phyloP scores from a whole-genome alignment of 2,797 vertebrate species.

The Erpetoichthys calabaricus region DNA sequence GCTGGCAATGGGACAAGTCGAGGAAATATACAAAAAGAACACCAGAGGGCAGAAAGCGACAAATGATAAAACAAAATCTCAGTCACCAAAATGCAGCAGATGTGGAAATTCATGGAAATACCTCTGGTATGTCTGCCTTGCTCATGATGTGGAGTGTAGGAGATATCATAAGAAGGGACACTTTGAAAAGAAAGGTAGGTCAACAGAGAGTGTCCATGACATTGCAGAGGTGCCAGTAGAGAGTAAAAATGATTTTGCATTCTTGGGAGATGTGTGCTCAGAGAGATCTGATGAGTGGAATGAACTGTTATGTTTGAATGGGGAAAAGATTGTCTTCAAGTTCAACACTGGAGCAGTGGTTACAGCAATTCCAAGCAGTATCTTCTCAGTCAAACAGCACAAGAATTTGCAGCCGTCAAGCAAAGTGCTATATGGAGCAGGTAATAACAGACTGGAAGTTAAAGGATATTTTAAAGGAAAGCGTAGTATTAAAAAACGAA shows the following conservation, averaged over 20 bases:
- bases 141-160: conserved; percentile 13
- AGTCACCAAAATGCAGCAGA: conserved; percentile 6
- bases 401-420: background rate
- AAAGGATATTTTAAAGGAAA: conserved; percentile 4
- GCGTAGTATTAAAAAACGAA: background rate
- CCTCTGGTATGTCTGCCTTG: conserved; percentile 14
- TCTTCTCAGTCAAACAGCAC: background rate
- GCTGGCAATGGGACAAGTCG: background rate
- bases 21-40: conserved; percentile 5
- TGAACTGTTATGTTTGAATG: conserved; percentile 7
- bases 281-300: background rate
- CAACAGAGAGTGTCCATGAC: conserved; percentile 2
- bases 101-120: conserved; percentile 6
- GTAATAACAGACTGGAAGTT: conserved; percentile 9
- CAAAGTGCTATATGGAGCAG: conserved; percentile 10
- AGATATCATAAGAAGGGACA: conserved; percentile 14
- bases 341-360: conserved; percentile 15
- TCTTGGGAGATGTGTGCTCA: conserved; percentile 8
- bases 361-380: conserved; percentile 8
- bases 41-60: background rate
- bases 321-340: conserved; percentile 14
- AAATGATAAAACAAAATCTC: background rate
- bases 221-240: background rate
- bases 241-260: conserved; percentile 11
- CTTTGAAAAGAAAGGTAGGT: conserved; percentile 14